Percentiles rank a stretch among this genome's conserved stretches.
Conservation (phyloP, 2,888 invertebrate species). For the Punctoribates punctum region DNA sequence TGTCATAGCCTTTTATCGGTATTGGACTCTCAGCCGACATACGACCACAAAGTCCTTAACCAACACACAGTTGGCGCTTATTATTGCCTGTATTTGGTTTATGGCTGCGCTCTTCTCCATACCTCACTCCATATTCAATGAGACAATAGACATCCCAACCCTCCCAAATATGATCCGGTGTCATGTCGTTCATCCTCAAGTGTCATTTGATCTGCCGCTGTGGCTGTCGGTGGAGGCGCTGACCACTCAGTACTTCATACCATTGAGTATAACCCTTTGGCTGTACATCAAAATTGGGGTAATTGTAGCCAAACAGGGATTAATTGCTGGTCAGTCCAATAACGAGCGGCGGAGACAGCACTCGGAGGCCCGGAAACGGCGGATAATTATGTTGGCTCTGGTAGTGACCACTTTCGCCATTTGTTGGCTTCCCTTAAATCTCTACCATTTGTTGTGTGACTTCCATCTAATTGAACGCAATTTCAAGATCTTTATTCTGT, state of each 20-base stretch:
- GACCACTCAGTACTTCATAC: neutral
- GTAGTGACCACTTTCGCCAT: neutral
- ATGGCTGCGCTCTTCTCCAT: constrained; percentile 43
- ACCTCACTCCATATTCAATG: constrained; percentile 43
- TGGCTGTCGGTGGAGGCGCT: neutral
- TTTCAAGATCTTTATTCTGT: neutral
- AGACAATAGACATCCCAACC: neutral
- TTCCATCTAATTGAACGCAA: neutral
- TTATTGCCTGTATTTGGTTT: constrained; percentile 36
- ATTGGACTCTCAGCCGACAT: neutral
- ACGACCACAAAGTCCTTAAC: neutral
- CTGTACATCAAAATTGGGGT: constrained; percentile 31
- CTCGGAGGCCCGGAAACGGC: constrained; percentile 8
- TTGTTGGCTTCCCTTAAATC: neutral
- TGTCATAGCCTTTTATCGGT: constrained; percentile 36
- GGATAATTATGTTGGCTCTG: constrained; percentile 34
- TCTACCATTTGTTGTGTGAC: neutral
- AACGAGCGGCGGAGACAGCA: constrained; percentile 28
- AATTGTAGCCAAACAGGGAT: constrained; percentile 17
- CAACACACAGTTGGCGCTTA: neutral
- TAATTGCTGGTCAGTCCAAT: neutral
- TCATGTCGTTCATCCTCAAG: neutral
- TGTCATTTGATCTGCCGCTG: neutral
- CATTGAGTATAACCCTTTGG: neutral
- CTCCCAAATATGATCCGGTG: neutral